These are phyloP conservation scores for Torymus auratus DNA, from an alignment of 2,888 invertebrate species.

Conservation along the genomic window DNA sequence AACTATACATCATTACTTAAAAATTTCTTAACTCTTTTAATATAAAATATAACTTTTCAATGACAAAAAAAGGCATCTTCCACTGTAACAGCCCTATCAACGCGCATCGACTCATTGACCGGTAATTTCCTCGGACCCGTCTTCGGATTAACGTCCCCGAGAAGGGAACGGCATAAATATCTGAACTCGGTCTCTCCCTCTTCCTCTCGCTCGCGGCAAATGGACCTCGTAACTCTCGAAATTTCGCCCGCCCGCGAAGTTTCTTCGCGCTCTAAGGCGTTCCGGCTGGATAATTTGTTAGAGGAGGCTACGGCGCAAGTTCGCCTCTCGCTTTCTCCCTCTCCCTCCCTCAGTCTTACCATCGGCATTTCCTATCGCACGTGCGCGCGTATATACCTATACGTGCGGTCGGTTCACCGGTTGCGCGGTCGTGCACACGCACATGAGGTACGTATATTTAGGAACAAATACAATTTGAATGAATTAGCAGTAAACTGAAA, in stretches of 20 bases:
- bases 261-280: constrained; percentile 58
- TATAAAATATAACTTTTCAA: too few species aligned
- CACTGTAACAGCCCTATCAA: too few species aligned
- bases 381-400: constrained; percentile 43
- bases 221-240: constrained; percentile 64
- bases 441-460: constrained; percentile 68
- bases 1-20: too few species aligned
- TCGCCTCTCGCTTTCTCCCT: constrained; percentile 8
- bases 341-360: not conserved
- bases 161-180: constrained; percentile 61
- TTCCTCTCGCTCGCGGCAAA: constrained; percentile 58
- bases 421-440: constrained; percentile 40
- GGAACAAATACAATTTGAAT: constrained; percentile 75
- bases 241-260: constrained; percentile 61
- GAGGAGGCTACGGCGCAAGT: constrained; percentile 49
- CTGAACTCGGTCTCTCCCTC: constrained; percentile 31
- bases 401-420: constrained; percentile 44
- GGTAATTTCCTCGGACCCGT: constrained; percentile 2
- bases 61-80: too few species aligned
- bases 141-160: constrained; percentile 62
- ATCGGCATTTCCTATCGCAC: constrained; percentile 8
- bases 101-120: too few species aligned
- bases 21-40: too few species aligned
- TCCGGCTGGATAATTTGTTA: constrained; percentile 61
- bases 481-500: constrained; percentile 75